Percentiles rank a stretch among this genome's conserved stretches.
These are phyloP conservation scores for Chromobotia macracanthus DNA, from an alignment of 2,797 vertebrate genomes.

Conservation along the genomic window DNA sequence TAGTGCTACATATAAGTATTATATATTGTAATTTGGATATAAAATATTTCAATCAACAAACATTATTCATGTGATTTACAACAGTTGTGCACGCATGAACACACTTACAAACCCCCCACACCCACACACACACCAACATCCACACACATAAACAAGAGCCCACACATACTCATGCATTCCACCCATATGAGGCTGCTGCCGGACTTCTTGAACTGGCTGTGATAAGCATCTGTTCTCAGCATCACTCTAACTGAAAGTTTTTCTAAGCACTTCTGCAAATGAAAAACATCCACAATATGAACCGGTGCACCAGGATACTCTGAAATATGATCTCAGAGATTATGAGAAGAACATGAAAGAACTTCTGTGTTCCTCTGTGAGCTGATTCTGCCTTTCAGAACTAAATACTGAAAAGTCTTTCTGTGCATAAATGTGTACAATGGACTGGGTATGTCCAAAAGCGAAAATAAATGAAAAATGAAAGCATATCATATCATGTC, in stretches of 20 bases:
- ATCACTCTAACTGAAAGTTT: constrained; percentile 16
- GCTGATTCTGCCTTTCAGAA: too few species aligned
- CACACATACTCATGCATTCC: constrained; percentile 17
- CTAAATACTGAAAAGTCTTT: too few species aligned
- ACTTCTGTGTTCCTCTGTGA: too few species aligned
- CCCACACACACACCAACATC: too few species aligned
- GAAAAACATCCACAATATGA: constrained; percentile 22
- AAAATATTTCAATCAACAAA: too few species aligned
- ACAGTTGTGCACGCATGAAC: not conserved
- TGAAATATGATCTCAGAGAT: not conserved
- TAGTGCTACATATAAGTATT: too few species aligned
- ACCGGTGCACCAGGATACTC: not conserved
- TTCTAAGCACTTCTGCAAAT: not conserved
- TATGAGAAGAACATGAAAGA: not conserved
- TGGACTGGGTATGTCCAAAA: too few species aligned
- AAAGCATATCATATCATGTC: too few species aligned
- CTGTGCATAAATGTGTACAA: too few species aligned
- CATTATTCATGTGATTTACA: not conserved
- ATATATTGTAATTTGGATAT: too few species aligned
- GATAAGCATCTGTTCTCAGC: constrained; percentile 26
- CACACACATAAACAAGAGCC: constrained; percentile 18
- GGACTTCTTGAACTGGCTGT: not conserved
- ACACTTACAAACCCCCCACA: too few species aligned
- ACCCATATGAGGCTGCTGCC: constrained; percentile 20
- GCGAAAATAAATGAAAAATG: too few species aligned